Base-by-base conservation (phyloP, 2,888 invertebrate genomes). In the Aquatica leii region DNA sequence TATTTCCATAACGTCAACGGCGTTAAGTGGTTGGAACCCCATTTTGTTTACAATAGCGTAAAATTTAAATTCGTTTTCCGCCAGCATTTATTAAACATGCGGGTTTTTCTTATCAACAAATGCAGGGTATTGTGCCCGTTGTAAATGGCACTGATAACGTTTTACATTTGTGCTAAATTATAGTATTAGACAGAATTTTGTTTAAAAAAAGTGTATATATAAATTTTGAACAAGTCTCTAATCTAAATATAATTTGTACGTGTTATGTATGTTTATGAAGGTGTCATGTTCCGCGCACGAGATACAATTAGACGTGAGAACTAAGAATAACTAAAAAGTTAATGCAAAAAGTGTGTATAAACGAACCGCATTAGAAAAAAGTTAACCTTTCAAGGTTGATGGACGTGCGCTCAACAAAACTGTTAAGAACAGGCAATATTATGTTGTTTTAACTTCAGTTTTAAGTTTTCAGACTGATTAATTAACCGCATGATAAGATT, bases 1-100 rank as follows among this genome's bases (percentile, higher is more conserved):
- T 11, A 11, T 37, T 37, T 37, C 37, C 12, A 12, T 37, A n/a
- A 37, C 12, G 37, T 37, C 12, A 37, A 37, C 37, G 9, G 9
- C 31, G 5, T 6, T 31, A 12, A 12, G 37, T 37, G 37, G 37
- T 37, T 8, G 12, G 41, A 41, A 15, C 15, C 46, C 40, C 37
- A 18, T 53, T 35, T 40, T 53, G 46, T 18, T 46, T 18, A 46
- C 18, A 52, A 52, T 15, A 31, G 37, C 34, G 34, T 35, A 52
- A 34, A 24, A 52, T 35, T 52, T 50, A 31, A 50, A 50, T 31
- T 60, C 56, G 59, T 65, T 65, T 68, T 68, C 68, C 68, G 68
- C 68, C 68, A 60, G 68, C 67, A 67, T 67, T 24, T 57, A 65
- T 62, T 63, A 65, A 24, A 37, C 50, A 68, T 68, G 68, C 68